Evolutionary conservation across 30 jellyfish, hydroid and myxozoan genomes (phyloP).

Genomic region (Aurelia aurita complex sp. Pacific): DNA sequence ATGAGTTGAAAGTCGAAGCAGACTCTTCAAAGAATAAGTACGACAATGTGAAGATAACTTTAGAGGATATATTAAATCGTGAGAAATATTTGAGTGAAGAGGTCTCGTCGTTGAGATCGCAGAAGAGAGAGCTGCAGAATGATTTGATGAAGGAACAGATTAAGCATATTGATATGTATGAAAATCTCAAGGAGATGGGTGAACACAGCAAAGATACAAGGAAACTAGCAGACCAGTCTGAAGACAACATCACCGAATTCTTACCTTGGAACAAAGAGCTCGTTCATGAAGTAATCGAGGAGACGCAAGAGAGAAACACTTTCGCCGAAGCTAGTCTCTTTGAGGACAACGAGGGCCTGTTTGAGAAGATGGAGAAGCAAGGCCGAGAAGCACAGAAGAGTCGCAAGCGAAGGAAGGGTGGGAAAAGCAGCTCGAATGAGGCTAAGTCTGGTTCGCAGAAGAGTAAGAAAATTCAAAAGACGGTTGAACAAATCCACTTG

Average conservation of each 20-base stretch:
- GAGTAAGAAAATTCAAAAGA: neutral
- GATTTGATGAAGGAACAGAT: constrained; percentile 65
- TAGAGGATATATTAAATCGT: constrained; percentile 60
- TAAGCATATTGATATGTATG: constrained; percentile 54
- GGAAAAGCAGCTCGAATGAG: neutral
- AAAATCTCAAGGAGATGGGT: constrained; percentile 25
- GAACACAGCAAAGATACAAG: neutral
- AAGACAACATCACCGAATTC: neutral
- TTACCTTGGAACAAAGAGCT: neutral
- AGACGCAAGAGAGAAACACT: neutral
- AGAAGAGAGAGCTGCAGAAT: constrained; percentile 59
- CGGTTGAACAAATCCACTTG: neutral
- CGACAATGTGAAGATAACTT: constrained; percentile 53
- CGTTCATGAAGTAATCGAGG: neutral
- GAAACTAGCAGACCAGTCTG: neutral
- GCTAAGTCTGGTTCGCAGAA: neutral
- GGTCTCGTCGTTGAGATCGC: constrained; percentile 46
- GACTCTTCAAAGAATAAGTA: constrained; percentile 43
- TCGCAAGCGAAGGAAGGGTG: neutral
- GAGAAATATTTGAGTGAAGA: constrained; percentile 70
- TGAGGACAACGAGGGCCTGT: constrained; percentile 1
- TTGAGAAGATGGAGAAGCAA: neutral
- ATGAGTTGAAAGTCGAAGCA: constrained; percentile 45
- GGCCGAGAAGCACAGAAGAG: neutral
- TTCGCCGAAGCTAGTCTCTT: neutral